These are phyloP conservation scores for Sebastes hubbsi DNA, from an alignment of 2,797 vertebrate species.

Conservation along the genomic window DNA sequence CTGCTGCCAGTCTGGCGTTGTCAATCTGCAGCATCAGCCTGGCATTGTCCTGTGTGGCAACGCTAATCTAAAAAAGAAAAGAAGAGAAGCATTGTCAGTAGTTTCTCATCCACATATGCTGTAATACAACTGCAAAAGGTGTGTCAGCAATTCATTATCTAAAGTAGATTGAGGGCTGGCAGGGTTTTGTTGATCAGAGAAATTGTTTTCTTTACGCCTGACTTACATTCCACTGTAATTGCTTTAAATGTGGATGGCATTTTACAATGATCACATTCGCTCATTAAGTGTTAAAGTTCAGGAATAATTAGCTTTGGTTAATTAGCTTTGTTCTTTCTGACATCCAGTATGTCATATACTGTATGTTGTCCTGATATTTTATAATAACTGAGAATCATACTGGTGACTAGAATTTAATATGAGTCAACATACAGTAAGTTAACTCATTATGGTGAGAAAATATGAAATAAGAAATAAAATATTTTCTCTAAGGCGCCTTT, in stretches of 20 bases:
- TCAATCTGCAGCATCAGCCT: constrained; percentile 80
- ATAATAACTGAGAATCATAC: not conserved
- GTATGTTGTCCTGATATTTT: not conserved
- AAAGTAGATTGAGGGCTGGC: not conserved
- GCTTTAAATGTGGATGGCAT: not conserved
- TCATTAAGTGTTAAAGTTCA: not conserved
- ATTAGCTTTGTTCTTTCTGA: not conserved
- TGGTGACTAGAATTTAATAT: not conserved
- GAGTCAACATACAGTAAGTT: not conserved
- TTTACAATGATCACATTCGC: not conserved
- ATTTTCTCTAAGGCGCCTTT: not conserved
- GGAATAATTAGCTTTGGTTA: not conserved
- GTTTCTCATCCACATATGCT: not conserved
- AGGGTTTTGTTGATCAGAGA: not conserved
- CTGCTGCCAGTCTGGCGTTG: constrained; percentile 79
- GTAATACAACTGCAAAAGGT: not conserved
- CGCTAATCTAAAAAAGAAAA: constrained; percentile 59
- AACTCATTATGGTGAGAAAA: not conserved
- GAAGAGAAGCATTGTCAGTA: not conserved
- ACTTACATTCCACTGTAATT: not conserved
- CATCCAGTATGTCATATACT: not conserved
- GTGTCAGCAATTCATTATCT: not conserved
- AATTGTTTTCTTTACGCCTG: not conserved
- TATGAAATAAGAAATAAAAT: not conserved
- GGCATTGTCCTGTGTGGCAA: constrained; percentile 69